Percentiles rank a stretch among this genome's conserved stretches.
Conservation (phyloP, 2,888 invertebrate species). For the Hyalella azteca region DNA sequence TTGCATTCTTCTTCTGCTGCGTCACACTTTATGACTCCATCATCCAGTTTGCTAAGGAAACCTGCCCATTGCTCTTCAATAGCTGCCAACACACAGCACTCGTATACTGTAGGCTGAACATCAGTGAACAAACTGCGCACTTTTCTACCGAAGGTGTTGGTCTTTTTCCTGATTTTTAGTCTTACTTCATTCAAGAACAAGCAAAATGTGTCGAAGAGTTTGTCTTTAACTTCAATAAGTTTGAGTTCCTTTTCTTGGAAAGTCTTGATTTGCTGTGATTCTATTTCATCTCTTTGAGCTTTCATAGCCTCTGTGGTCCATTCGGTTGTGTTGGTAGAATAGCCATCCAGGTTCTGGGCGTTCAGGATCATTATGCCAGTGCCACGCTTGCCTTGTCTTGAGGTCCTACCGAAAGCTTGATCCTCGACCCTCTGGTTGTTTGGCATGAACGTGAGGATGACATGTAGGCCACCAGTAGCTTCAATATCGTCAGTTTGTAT, state of each 20-base stretch:
- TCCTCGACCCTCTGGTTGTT: not conserved
- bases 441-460: not conserved
- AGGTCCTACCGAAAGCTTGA: not conserved
- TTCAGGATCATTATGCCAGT: conserved; percentile 9
- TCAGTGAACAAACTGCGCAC: not conserved
- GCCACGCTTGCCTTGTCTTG: conserved; percentile 10
- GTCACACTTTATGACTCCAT: not conserved
- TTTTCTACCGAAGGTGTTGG: not conserved
- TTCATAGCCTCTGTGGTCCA: too few species aligned
- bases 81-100: not conserved
- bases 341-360: not conserved
- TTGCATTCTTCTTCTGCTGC: not conserved
- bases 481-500: conserved; percentile 5
- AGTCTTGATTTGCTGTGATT: not conserved
- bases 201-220: not conserved
- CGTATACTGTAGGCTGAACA: not conserved
- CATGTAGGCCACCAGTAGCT: conserved; percentile 18
- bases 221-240: not conserved
- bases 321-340: not conserved
- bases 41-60: not conserved
- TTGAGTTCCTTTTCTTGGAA: not conserved
- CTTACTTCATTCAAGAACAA: not conserved
- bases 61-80: conserved; percentile 5
- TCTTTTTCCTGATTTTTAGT: not conserved
- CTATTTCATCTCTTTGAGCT: not conserved